Evolutionary conservation across 2,113 vertebrate species (phyloP).

Genomic region (Rhombomys opimus): DNA sequence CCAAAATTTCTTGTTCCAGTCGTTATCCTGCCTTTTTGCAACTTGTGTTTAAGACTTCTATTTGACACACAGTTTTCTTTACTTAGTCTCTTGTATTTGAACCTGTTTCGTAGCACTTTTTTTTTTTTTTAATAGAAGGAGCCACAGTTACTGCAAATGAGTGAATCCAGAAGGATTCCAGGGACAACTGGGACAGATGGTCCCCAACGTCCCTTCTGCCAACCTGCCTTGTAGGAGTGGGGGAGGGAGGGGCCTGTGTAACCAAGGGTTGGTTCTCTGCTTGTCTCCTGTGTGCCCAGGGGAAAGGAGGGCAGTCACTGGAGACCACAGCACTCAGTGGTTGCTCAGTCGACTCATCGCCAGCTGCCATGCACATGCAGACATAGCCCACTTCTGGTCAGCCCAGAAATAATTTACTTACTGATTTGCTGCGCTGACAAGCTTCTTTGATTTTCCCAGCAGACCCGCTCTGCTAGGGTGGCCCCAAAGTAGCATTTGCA

Average conservation of each 20-base stretch:
- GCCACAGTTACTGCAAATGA: background rate
- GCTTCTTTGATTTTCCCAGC: background rate
- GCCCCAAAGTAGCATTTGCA: background rate
- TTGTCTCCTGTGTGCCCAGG: background rate
- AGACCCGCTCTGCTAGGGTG: background rate
- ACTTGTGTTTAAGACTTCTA: background rate
- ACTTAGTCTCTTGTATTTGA: conserved; percentile 32
- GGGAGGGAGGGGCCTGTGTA: no score
- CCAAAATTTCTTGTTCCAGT: conserved; percentile 11
- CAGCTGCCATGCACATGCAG: background rate
- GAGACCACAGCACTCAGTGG: background rate
- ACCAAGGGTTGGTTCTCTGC: background rate
- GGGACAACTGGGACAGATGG: conserved; percentile 45
- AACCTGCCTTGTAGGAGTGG: background rate
- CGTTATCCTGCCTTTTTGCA: background rate
- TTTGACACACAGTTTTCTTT: background rate
- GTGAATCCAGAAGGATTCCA: background rate
- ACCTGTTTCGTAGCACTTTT: background rate
- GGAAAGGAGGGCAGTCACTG: background rate
- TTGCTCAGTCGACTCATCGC: background rate
- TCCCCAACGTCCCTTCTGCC: conserved; percentile 12
- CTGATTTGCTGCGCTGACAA: background rate
- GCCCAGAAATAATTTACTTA: background rate
- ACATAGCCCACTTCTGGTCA: background rate
- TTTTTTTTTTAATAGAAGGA: conserved; percentile 16